phyloP scores from a whole-genome alignment of 2,888 invertebrate species.

The Gymnoscelis rufifasciata region DNA sequence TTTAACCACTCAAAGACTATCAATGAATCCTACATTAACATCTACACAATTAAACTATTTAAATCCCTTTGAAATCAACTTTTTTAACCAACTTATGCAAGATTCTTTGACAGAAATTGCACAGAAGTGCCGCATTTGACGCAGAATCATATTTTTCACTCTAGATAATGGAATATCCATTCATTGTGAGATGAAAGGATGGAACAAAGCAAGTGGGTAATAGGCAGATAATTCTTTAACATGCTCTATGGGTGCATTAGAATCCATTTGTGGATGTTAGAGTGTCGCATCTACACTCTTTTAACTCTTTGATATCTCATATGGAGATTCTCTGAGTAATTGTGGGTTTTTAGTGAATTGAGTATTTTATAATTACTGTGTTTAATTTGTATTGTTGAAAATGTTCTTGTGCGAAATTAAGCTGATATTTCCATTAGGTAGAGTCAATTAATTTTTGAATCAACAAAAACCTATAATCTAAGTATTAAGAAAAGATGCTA shows the following conservation, averaged over 20 bases:
- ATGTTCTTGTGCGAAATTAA: too few species aligned
- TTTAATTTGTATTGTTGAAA: not conserved
- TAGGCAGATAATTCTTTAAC: constrained; percentile 69
- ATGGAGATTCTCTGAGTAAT: constrained; percentile 5
- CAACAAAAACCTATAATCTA: too few species aligned
- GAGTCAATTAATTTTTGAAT: too few species aligned
- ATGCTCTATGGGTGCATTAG: constrained; percentile 58
- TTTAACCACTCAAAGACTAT: too few species aligned
- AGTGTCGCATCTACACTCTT: constrained; percentile 29
- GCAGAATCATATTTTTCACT: constrained; percentile 42
- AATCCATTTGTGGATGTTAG: constrained; percentile 52
- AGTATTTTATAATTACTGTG: not conserved
- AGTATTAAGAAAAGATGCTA: too few species aligned
- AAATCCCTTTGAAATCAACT: constrained; percentile 7
- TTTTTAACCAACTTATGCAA: constrained; percentile 19
- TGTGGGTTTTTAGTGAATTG: constrained; percentile 1
- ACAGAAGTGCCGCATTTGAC: constrained; percentile 17
- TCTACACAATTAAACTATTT: not conserved
- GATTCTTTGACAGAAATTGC: constrained; percentile 18
- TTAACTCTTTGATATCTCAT: constrained; percentile 23
- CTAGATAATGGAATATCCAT: constrained; percentile 49
- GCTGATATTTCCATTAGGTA: too few species aligned
- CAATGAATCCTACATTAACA: too few species aligned
- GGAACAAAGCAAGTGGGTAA: constrained; percentile 73
- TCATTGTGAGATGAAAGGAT: constrained; percentile 55